Percentiles rank a stretch among this genome's conserved stretches.
phyloP scores from a whole-genome alignment of 2,797 vertebrate genomes.

The Sebastes elongatus region DNA sequence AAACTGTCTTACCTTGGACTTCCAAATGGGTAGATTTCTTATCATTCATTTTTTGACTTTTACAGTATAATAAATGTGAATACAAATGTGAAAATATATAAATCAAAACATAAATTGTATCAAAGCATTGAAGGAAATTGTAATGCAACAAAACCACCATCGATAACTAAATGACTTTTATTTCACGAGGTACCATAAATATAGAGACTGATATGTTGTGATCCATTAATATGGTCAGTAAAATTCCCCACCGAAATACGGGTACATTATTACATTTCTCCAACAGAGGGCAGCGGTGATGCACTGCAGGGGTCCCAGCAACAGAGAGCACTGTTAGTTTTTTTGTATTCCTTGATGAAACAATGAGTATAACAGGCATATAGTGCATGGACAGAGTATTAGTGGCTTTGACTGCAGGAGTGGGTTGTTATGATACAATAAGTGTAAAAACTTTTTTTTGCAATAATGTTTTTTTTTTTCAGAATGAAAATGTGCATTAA shows the following conservation, averaged over 20 bases:
- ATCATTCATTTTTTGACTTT: no score
- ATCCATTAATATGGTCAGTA: background rate
- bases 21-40: background rate
- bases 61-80: background rate
- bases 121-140: background rate
- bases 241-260: background rate
- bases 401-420: no score
- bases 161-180: background rate
- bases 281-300: conserved; percentile 5
- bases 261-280: background rate
- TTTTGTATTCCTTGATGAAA: no score
- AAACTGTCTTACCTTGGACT: background rate
- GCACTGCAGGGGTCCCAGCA: background rate
- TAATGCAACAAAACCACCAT: background rate
- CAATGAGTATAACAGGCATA: no score
- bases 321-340: no score
- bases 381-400: no score
- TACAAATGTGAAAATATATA: background rate
- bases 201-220: background rate
- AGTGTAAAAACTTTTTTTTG: no score
- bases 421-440: no score
- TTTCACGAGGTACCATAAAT: background rate
- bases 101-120: background rate
- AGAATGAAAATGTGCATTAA: background rate
- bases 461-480: no score